Percentiles rank a stretch among this genome's conserved stretches.
These are phyloP conservation scores for Typhlichthys subterraneus DNA, from an alignment of 2,797 vertebrate species.

Conservation along the genomic window DNA sequence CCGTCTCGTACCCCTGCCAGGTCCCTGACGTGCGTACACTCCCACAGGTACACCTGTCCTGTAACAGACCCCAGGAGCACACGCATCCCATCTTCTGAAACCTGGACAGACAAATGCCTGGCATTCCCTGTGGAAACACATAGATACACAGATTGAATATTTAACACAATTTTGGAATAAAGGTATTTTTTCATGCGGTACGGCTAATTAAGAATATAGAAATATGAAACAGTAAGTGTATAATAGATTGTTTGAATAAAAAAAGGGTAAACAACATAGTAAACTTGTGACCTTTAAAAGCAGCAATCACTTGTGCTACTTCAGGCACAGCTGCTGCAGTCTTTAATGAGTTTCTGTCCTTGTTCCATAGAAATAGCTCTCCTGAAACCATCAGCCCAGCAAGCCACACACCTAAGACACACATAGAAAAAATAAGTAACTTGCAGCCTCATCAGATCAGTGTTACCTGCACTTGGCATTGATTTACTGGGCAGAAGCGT, in stretches of 20 bases:
- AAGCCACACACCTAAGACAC: constrained; percentile 85
- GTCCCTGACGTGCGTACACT: constrained; percentile 74
- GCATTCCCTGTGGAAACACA: constrained; percentile 66
- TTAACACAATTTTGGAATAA: not conserved
- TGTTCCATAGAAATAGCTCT: constrained; percentile 94
- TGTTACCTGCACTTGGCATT: not conserved
- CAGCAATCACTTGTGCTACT: constrained; percentile 71
- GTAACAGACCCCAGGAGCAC: constrained; percentile 77
- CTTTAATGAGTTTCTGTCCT: constrained; percentile 87
- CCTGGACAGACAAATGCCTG: constrained; percentile 76
- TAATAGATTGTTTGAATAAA: not conserved
- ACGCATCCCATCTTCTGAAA: constrained; percentile 85
- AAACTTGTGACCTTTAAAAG: constrained; percentile 70
- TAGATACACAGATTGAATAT: not conserved
- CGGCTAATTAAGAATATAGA: too few relatives aligned
- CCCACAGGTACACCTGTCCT: constrained; percentile 89
- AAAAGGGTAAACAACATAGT: too few relatives aligned
- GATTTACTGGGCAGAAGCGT: not conserved
- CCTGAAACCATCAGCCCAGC: constrained; percentile 87
- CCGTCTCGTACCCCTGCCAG: constrained; percentile 61
- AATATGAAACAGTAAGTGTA: not conserved
- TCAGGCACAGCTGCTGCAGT: constrained; percentile 75
- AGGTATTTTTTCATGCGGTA: not conserved
- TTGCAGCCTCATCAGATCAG: not conserved
- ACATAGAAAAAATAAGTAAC: not conserved